These are phyloP conservation scores for Molanna angustata DNA, from an alignment of 2,888 invertebrate species.

Conservation along the genomic window DNA sequence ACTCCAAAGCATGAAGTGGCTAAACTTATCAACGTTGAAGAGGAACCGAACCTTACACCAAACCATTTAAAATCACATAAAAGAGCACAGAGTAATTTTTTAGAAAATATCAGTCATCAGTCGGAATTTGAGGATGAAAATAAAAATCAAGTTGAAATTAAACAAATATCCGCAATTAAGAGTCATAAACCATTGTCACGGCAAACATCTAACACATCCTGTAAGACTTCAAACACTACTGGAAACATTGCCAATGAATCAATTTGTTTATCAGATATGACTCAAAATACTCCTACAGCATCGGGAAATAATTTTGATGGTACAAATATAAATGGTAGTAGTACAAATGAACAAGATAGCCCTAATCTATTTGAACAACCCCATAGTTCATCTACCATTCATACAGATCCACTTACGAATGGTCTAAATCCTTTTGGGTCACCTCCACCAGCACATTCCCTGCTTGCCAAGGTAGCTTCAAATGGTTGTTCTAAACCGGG, in stretches of 20 bases:
- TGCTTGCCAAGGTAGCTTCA: constrained; percentile 42
- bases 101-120: constrained; percentile 50
- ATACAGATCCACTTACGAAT: constrained; percentile 42
- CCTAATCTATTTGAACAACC: constrained; percentile 18
- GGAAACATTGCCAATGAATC: constrained; percentile 27
- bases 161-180: constrained; percentile 52
- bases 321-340: constrained; percentile 10
- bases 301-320: constrained; percentile 5
- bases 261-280: constrained; percentile 12
- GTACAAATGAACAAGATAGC: constrained; percentile 1
- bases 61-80: constrained; percentile 51
- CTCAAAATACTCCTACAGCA: constrained; percentile 11
- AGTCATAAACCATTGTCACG: constrained; percentile 69
- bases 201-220: constrained; percentile 55
- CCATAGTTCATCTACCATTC: constrained; percentile 35
- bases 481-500: constrained; percentile 43
- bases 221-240: constrained; percentile 33
- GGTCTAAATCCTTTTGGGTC: constrained; percentile 38
- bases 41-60: constrained; percentile 44
- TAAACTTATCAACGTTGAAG: constrained; percentile 37
- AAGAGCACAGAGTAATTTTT: constrained; percentile 50
- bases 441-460: constrained; percentile 43
- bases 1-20: constrained; percentile 27
- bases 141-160: constrained; percentile 52
- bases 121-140: constrained; percentile 54